Percentiles rank a stretch among this genome's conserved stretches.
Evolutionary conservation across 2,888 invertebrate genomes (phyloP).

Genomic region (Tenthredo notha): DNA sequence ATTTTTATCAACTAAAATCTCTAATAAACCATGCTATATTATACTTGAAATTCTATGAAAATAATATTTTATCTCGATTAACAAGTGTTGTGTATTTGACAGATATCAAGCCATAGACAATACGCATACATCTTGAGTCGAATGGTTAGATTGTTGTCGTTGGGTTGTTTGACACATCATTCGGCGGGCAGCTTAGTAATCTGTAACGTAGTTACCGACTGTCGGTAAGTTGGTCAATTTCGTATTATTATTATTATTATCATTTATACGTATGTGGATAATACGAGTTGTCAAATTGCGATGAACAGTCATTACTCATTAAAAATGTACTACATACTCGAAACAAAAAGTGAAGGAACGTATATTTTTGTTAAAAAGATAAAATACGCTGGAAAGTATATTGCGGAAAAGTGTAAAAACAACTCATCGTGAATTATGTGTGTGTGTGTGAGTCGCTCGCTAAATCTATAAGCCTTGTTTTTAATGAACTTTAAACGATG

Average conservation of each 20-base stretch:
- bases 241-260: not conserved
- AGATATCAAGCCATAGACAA: constrained; percentile 11
- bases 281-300: not conserved
- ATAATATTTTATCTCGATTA: not conserved
- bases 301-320: constrained; percentile 22
- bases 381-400: not conserved
- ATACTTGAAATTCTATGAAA: not conserved
- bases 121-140: not conserved
- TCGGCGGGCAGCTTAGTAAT: not conserved
- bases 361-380: not conserved
- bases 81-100: not conserved
- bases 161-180: not conserved
- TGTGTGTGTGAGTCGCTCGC: not conserved
- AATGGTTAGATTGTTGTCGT: not conserved
- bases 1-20: constrained; percentile 79
- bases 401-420: not conserved
- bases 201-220: not conserved
- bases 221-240: not conserved
- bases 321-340: constrained; percentile 21
- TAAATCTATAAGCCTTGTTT: not conserved
- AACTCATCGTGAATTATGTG: not conserved
- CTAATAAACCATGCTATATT: not conserved
- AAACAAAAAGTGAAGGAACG: not conserved
- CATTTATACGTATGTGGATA: not conserved
- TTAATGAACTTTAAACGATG: constrained; percentile 16